Percentiles rank a stretch among this genome's conserved stretches.
Evolutionary conservation across 2,888 invertebrate genomes (phyloP).

Genomic region (Scaptomyza parva): DNA sequence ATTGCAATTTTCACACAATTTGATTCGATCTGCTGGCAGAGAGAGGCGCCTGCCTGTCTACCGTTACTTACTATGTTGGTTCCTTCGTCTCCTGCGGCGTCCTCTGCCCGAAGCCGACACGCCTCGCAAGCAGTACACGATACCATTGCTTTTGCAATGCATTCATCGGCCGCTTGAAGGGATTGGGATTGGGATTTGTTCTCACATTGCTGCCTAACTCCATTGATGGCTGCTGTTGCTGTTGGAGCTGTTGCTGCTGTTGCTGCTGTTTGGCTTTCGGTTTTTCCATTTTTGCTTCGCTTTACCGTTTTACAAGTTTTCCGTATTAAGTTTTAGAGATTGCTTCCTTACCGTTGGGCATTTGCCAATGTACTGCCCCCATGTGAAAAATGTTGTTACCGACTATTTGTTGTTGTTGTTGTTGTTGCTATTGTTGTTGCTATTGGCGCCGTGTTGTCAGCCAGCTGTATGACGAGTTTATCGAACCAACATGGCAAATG

Average conservation of each 20-base stretch:
- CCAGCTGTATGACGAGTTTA: constrained; percentile 68
- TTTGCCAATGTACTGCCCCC: constrained; percentile 58
- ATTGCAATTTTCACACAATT: constrained; percentile 81
- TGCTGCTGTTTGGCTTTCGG: constrained; percentile 38
- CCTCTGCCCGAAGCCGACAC: constrained; percentile 77
- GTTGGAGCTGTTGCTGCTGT: constrained; percentile 12
- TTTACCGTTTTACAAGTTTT: constrained; percentile 64
- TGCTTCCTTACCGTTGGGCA: constrained; percentile 74
- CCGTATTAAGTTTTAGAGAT: constrained; percentile 67
- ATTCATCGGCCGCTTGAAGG: constrained; percentile 84
- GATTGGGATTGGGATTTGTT: constrained; percentile 63
- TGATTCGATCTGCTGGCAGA: constrained; percentile 62
- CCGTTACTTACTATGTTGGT: constrained; percentile 78
- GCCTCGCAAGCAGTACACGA: constrained; percentile 82
- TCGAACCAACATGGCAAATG: constrained; percentile 77
- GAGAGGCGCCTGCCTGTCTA: constrained; percentile 16
- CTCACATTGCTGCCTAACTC: not conserved
- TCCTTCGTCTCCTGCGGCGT: constrained; percentile 61
- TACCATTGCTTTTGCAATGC: constrained; percentile 84
- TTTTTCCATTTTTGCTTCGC: constrained; percentile 47
- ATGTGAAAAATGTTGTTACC: constrained; percentile 20
- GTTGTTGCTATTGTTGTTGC: constrained; percentile 30
- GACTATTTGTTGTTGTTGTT: constrained; percentile 5
- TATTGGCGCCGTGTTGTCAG: constrained; percentile 53
- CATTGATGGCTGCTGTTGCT: constrained; percentile 5